These are phyloP conservation scores for Marcusenius ussheri DNA, from an alignment of 2,113 vertebrate species.

Conservation along the genomic window DNA sequence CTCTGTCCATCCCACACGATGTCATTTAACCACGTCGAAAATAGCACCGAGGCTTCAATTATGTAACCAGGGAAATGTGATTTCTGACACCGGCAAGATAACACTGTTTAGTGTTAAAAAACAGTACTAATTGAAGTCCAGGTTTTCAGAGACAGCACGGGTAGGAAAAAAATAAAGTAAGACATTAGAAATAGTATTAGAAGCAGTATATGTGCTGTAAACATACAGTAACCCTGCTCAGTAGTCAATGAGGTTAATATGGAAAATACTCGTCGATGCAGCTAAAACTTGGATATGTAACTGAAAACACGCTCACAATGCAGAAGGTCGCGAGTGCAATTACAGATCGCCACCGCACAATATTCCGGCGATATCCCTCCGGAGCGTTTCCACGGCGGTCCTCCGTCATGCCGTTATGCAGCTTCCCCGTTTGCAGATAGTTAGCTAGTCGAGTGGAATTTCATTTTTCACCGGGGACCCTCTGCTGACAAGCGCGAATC, in stretches of 20 bases:
- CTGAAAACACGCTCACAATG: neutral
- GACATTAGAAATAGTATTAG: neutral
- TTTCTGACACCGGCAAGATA: neutral
- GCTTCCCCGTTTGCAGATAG: neutral
- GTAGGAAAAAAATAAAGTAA: neutral
- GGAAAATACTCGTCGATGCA: neutral
- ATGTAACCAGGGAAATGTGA: neutral
- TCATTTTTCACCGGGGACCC: neutral
- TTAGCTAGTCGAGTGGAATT: slow-evolving; percentile 9
- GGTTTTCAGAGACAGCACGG: neutral
- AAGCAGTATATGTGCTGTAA: neutral
- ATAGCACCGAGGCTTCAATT: neutral
- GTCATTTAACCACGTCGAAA: neutral
- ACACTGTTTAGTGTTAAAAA: neutral
- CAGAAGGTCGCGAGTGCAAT: neutral
- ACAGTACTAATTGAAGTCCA: slow-evolving; percentile 6
- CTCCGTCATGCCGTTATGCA: neutral
- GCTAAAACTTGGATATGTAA: neutral
- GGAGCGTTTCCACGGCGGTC: neutral
- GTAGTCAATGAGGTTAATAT: neutral
- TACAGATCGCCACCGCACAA: neutral
- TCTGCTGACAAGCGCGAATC: neutral
- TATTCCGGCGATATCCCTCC: neutral
- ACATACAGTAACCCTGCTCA: neutral
- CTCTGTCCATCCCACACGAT: slow-evolving; percentile 1